Evolutionary conservation across 2,797 vertebrate genomes (phyloP).

Genomic region (Clarias laeviceps): DNA sequence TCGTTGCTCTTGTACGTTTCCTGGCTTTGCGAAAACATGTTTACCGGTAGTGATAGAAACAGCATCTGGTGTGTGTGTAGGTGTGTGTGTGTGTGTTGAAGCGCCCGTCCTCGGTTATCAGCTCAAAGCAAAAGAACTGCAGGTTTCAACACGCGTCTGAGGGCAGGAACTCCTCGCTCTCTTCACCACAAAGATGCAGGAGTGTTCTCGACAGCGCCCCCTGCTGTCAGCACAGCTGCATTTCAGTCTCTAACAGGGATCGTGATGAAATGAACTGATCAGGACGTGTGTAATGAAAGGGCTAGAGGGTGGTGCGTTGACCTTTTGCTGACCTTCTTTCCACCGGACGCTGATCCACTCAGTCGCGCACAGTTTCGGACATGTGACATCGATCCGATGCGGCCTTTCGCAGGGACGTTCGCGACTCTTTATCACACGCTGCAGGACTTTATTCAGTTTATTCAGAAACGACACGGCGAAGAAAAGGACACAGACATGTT

Average conservation of each 20-base stretch:
- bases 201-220: conserved; percentile 39
- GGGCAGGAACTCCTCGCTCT: background rate
- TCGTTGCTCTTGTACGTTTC: conserved; percentile 30
- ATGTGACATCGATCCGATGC: background rate
- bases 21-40: conserved; percentile 29
- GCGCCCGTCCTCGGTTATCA: background rate
- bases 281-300: conserved; percentile 1
- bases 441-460: background rate
- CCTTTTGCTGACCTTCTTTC: background rate
- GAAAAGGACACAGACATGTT: background rate
- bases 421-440: background rate
- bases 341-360: background rate
- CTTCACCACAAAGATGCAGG: background rate
- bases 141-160: background rate
- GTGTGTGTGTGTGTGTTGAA: conserved; percentile 75
- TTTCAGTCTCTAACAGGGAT: background rate
- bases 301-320: background rate
- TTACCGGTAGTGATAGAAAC: background rate
- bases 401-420: conserved; percentile 1
- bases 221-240: conserved; percentile 39
- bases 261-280: background rate
- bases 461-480: background rate
- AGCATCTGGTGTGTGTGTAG: conserved; percentile 32
- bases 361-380: background rate
- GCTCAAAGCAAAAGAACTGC: background rate